Percentiles rank a stretch among this genome's conserved stretches.
phyloP scores from a whole-genome alignment of 2,113 vertebrate genomes.

The Ammodytes marinus region DNA sequence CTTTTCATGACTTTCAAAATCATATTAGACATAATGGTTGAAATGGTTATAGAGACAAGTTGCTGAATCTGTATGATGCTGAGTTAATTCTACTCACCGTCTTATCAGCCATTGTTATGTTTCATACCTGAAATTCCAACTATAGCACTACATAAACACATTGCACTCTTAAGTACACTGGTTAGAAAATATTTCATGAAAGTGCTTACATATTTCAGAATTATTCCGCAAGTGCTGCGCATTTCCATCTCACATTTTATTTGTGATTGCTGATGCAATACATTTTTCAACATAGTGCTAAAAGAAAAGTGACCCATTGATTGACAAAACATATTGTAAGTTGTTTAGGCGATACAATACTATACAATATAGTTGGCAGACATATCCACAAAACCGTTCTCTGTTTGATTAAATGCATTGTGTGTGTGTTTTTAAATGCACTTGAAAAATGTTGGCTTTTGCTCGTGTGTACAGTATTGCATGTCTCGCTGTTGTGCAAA shows the following conservation, averaged over 20 bases:
- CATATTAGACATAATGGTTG: background rate
- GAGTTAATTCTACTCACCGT: background rate
- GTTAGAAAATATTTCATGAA: background rate
- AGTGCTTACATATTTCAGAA: no score
- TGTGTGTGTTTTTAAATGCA: background rate
- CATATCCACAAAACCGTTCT: background rate
- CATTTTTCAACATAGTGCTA: background rate
- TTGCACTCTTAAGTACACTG: background rate
- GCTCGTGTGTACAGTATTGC: background rate
- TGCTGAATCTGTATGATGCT: background rate
- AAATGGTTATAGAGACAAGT: background rate
- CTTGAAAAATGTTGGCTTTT: background rate
- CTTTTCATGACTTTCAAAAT: background rate
- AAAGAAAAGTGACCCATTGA: background rate
- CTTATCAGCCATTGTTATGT: background rate
- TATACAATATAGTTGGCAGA: background rate
- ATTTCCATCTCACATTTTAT: constrained; percentile 1
- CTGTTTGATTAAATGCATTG: no score
- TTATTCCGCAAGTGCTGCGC: background rate
- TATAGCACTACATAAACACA: background rate
- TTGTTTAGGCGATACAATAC: background rate
- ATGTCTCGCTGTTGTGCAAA: background rate
- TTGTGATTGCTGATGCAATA: no score
- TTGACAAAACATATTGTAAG: background rate
- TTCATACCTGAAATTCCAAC: background rate